These are phyloP conservation scores for Aphaenogaster ashmeadi DNA, from an alignment of 1,140 invertebrate species.

Conservation along the genomic window DNA sequence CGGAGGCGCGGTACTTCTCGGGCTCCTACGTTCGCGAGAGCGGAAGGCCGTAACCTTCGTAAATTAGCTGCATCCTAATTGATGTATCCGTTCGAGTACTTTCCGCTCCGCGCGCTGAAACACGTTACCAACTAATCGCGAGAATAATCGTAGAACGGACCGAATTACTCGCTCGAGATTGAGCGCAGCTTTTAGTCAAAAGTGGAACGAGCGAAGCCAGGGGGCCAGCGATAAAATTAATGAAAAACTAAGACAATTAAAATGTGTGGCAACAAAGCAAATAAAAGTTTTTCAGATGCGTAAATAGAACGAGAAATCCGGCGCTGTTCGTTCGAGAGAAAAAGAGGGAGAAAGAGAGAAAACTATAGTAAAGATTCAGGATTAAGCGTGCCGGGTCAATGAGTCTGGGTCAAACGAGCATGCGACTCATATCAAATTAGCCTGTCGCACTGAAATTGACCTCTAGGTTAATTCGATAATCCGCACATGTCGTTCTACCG, in stretches of 20 bases:
- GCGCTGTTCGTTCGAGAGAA: neutral
- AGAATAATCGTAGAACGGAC: neutral
- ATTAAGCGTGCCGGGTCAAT: conserved; percentile 67
- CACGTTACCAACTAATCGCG: neutral
- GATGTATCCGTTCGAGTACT: conserved; percentile 74
- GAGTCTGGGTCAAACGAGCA: conserved; percentile 70
- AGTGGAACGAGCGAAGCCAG: neutral
- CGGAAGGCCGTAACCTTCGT: conserved; percentile 77
- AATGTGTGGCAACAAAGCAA: neutral
- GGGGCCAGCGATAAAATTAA: neutral
- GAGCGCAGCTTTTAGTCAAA: neutral
- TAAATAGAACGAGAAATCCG: neutral
- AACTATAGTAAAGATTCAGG: conserved; percentile 40
- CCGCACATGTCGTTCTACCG: conserved; percentile 74
- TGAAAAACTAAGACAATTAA: neutral
- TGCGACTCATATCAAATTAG: conserved; percentile 72
- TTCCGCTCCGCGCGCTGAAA: conserved; percentile 36
- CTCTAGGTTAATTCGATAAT: conserved; percentile 70
- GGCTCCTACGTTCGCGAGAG: conserved; percentile 50
- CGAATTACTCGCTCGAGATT: neutral
- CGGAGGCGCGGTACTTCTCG: conserved; percentile 57
- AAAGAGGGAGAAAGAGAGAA: neutral
- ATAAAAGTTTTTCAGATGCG: neutral
- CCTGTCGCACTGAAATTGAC: conserved; percentile 75
- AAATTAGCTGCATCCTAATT: conserved; percentile 79